These are phyloP conservation scores for Alca torda DNA, from an alignment of 2,797 vertebrate genomes.

Conservation along the genomic window DNA sequence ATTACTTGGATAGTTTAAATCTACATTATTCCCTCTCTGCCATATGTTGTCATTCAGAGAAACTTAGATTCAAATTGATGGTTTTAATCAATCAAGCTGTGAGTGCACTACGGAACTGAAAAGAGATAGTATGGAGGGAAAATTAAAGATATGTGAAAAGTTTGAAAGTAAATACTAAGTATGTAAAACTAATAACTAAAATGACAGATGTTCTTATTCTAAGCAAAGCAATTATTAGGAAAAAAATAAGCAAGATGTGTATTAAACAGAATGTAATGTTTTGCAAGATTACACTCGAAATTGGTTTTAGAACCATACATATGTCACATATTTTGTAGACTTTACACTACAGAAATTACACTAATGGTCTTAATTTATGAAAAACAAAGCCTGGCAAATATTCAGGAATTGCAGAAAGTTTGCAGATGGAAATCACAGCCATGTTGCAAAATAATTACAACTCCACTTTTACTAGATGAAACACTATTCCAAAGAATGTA, in stretches of 20 bases:
- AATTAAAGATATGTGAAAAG: not conserved
- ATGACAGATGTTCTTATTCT: not conserved
- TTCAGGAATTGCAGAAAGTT: not conserved
- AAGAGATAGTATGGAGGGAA: not conserved
- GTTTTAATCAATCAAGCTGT: not conserved
- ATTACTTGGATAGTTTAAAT: not conserved
- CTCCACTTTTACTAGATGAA: not conserved
- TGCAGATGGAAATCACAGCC: constrained; percentile 8
- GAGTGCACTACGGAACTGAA: not conserved
- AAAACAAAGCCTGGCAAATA: constrained; percentile 18
- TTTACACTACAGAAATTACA: not conserved
- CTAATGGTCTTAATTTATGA: not conserved
- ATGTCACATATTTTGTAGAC: not conserved
- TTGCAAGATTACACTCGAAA: not conserved
- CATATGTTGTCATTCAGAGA: not conserved
- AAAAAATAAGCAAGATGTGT: not conserved
- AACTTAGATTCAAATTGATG: not conserved
- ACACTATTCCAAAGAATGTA: not conserved
- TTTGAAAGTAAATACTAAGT: not conserved
- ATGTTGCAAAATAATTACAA: constrained; percentile 9
- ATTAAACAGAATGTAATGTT: not conserved
- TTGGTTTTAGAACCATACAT: not conserved
- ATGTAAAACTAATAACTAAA: not conserved
- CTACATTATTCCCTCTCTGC: not conserved
- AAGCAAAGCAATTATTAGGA: not conserved